phyloP scores from a whole-genome alignment of 2,797 vertebrate genomes.

The Gambusia yucatana region DNA sequence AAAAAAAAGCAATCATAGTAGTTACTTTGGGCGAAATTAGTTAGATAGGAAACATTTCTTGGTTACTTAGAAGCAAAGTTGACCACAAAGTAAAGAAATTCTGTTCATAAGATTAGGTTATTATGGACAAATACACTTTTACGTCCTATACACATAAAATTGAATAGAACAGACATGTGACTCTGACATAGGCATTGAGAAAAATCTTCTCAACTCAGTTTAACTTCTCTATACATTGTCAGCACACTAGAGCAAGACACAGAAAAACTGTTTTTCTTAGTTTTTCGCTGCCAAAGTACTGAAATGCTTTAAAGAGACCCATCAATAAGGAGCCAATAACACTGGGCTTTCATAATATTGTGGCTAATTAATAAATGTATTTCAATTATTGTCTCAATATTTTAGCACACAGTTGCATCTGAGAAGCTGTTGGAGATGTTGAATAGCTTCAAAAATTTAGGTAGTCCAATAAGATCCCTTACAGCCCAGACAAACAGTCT shows the following conservation, averaged over 20 bases:
- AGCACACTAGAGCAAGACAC: background rate
- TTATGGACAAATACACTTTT: no score
- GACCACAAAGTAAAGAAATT: no score
- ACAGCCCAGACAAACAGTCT: conserved; percentile 60
- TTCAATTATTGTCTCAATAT: background rate
- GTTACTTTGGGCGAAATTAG: no score
- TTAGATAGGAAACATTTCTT: no score
- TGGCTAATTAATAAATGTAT: background rate
- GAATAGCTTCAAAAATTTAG: conserved; percentile 24
- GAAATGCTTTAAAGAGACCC: background rate
- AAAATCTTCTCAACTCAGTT: background rate
- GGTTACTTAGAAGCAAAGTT: no score
- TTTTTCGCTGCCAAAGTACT: background rate
- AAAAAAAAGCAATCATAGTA: no score
- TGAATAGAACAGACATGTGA: no score
- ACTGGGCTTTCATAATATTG: background rate
- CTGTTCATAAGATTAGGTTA: no score
- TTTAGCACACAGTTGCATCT: background rate
- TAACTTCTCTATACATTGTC: background rate
- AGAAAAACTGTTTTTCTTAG: background rate
- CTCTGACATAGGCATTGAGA: no score
- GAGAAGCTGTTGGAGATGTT: conserved; percentile 21
- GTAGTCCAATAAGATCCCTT: conserved; percentile 40
- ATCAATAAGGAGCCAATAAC: background rate
- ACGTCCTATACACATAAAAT: no score